Percentiles rank a stretch among this genome's conserved stretches.
These are phyloP conservation scores for Deroptyus accipitrinus DNA, from an alignment of 2,113 vertebrate genomes.

Conservation along the genomic window DNA sequence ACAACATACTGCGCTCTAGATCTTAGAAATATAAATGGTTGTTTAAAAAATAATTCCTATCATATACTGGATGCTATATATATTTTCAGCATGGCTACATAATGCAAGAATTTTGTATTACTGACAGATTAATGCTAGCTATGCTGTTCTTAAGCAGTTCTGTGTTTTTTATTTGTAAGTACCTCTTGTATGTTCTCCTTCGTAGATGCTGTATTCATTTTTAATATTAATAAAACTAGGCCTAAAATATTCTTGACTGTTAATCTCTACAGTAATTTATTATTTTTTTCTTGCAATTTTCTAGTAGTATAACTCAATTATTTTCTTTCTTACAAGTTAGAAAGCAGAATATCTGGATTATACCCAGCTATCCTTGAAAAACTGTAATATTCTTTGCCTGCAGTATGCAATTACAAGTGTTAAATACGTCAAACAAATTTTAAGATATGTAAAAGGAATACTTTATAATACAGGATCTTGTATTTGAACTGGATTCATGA, in stretches of 20 bases:
- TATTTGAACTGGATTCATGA: constrained; percentile 46
- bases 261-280: neutral
- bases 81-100: neutral
- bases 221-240: constrained; percentile 25
- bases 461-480: constrained; percentile 19
- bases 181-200: neutral
- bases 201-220: neutral
- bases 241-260: neutral
- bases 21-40: neutral
- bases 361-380: neutral
- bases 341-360: constrained; percentile 1
- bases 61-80: neutral
- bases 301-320: neutral
- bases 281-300: neutral
- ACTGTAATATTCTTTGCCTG: neutral
- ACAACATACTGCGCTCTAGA: neutral
- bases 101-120: neutral
- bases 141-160: neutral
- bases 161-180: neutral
- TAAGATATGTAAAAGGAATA: constrained; percentile 13
- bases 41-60: neutral
- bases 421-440: constrained; percentile 51
- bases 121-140: neutral
- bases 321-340: neutral
- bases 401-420: constrained; percentile 12